Conservation (phyloP, 1,140 invertebrate species). For the Triops longicaudatus region DNA sequence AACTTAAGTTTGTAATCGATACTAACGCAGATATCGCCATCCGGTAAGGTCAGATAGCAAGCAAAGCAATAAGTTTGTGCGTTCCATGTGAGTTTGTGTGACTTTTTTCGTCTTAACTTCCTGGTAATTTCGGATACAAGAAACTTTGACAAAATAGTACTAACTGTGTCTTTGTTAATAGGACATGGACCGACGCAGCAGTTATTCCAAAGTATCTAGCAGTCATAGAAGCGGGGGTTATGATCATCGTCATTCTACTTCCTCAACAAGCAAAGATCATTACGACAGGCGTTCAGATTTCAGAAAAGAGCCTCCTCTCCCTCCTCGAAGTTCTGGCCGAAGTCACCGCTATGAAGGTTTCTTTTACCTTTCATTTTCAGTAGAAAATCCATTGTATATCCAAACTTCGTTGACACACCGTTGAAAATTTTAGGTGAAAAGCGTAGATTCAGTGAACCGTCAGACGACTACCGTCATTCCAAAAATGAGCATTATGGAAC, state of each 20-base stretch:
- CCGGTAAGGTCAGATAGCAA: too few species aligned
- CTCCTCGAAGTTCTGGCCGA: neutral
- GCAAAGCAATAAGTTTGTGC: too few species aligned
- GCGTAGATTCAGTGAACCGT: neutral
- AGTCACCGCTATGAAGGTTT: neutral
- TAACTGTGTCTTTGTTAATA: neutral
- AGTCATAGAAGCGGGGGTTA: neutral
- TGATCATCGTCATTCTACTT: neutral
- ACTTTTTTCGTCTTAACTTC: too few species aligned
- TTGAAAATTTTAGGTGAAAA: neutral
- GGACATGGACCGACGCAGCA: neutral
- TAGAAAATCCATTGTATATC: neutral
- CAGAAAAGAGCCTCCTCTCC: neutral
- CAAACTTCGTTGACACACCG: neutral
- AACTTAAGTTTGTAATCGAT: too few species aligned
- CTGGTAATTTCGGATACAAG: too few species aligned
- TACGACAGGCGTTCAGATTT: neutral
- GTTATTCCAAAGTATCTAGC: constrained; percentile 7
- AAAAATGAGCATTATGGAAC: neutral
- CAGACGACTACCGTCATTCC: neutral
- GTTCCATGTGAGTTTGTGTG: too few species aligned
- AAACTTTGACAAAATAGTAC: too few species aligned
- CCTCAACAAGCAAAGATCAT: neutral
- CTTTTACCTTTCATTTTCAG: neutral
- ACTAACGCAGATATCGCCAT: too few species aligned